Conservation (phyloP, 2,113 vertebrate genomes). For the Zosterops hypoxanthus region DNA sequence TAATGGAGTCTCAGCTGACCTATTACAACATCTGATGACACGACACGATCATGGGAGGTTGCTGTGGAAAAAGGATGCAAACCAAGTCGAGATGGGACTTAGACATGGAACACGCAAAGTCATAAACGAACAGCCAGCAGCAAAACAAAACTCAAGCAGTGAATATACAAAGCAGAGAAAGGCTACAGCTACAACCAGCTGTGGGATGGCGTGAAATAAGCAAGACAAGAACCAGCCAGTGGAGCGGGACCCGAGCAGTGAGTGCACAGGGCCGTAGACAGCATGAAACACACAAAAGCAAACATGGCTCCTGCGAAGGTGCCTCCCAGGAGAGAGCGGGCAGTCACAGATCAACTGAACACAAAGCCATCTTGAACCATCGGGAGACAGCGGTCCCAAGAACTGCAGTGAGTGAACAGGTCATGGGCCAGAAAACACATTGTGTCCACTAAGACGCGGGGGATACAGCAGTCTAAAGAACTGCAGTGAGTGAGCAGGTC, state of each 20-base stretch:
- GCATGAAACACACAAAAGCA: not conserved
- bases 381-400: not conserved
- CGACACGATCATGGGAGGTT: not conserved
- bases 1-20: not conserved
- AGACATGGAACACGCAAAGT: not conserved
- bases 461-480: not conserved
- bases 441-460: not conserved
- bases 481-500: not conserved
- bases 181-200: not conserved
- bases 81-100: not conserved
- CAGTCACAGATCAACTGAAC: not conserved
- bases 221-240: not conserved
- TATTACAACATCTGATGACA: not conserved
- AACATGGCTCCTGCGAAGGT: not conserved
- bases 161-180: not conserved
- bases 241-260: not conserved
- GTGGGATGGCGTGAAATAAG: not conserved
- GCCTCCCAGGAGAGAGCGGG: not conserved
- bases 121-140: not conserved
- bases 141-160: not conserved
- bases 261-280: not conserved
- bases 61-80: not conserved
- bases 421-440: not conserved
- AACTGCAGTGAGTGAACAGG: not conserved
- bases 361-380: not conserved